Percentiles rank a stretch among this genome's conserved stretches.
Conservation (phyloP, 1,140 invertebrate genomes). For the Lasaia peninsularis region DNA sequence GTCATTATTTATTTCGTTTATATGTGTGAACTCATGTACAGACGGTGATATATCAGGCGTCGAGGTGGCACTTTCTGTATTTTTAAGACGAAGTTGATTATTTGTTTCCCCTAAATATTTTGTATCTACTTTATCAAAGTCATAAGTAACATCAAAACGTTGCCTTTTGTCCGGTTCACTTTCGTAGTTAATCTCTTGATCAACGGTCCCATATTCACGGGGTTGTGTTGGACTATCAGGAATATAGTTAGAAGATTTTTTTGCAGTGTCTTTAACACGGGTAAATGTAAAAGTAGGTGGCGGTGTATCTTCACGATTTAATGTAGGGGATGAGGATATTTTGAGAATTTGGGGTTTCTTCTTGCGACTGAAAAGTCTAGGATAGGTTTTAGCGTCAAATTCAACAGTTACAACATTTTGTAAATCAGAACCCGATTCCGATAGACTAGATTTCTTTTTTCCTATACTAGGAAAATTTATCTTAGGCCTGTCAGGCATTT, state of each 20-base stretch:
- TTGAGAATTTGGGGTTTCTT: constrained; percentile 61
- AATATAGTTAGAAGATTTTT: constrained; percentile 36
- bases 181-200: constrained; percentile 37
- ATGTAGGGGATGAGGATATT: constrained; percentile 64
- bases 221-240: constrained; percentile 56
- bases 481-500: constrained; percentile 80
- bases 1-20: constrained; percentile 91
- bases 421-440: constrained; percentile 64
- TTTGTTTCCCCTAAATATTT: constrained; percentile 48
- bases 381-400: constrained; percentile 87
- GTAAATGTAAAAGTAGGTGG: constrained; percentile 69
- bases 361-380: constrained; percentile 84
- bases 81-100: constrained; percentile 30
- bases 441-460: constrained; percentile 51
- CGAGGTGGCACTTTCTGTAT: constrained; percentile 32
- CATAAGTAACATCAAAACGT: constrained; percentile 54
- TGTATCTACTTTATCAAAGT: constrained; percentile 59
- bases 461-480: constrained; percentile 72
- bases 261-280: constrained; percentile 48
- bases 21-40: constrained; percentile 70
- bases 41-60: constrained; percentile 49
- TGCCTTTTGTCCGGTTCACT: constrained; percentile 38
- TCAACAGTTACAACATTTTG: constrained; percentile 75
- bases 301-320: constrained; percentile 72
- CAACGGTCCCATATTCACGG: constrained; percentile 57